Percentiles rank a stretch among this genome's conserved stretches.
These are phyloP conservation scores for Hyles lineata DNA, from an alignment of 2,888 invertebrate genomes.

Conservation along the genomic window DNA sequence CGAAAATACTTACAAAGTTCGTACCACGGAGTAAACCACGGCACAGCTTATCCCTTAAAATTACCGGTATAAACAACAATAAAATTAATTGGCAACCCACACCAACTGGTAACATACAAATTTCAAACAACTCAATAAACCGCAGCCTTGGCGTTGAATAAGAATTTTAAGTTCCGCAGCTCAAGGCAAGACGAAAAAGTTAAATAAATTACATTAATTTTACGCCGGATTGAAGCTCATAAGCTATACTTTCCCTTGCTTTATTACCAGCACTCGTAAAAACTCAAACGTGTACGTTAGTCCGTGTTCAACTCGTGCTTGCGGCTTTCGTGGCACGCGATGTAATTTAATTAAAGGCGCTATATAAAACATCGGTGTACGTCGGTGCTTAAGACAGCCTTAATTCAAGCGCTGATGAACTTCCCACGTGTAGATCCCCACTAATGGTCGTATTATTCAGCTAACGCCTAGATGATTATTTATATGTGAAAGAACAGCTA, in stretches of 20 bases:
- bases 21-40: not conserved
- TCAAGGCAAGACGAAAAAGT: conserved; percentile 20
- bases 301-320: conserved; percentile 46
- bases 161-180: conserved; percentile 14
- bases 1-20: not conserved
- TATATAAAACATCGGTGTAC: conserved; percentile 69
- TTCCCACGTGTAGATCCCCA: conserved; percentile 56
- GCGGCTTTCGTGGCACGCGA: conserved; percentile 69
- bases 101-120: not conserved
- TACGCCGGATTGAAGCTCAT: conserved; percentile 28
- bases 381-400: conserved; percentile 65
- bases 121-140: not conserved
- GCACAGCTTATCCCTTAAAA: not conserved
- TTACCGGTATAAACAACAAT: not conserved
- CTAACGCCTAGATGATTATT: conserved; percentile 53
- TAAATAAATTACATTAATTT: conserved; percentile 29
- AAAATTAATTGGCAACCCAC: not conserved
- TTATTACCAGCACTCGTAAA: conserved; percentile 34
- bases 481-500: conserved; percentile 41
- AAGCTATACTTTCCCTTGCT: conserved; percentile 30
- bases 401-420: conserved; percentile 70
- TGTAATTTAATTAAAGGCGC: conserved; percentile 77
- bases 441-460: conserved; percentile 71
- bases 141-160: not conserved
- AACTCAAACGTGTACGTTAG: conserved; percentile 46